Conservation (phyloP, 1,140 invertebrate species). For the Microplitis mediator region DNA sequence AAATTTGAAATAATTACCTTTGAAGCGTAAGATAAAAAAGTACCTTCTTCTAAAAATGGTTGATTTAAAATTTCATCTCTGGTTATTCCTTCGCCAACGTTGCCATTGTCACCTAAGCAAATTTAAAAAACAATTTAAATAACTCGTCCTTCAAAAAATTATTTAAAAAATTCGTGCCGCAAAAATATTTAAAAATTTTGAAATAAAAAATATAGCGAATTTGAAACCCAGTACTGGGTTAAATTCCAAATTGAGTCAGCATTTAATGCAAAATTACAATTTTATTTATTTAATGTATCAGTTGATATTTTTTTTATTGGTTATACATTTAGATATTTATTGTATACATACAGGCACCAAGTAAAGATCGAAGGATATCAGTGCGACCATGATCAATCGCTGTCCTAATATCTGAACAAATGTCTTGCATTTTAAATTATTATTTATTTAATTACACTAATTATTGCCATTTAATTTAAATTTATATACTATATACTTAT, state of each 20-base stretch:
- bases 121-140: too few relatives aligned
- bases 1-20: slow-evolving; percentile 57
- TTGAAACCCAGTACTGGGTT: too few relatives aligned
- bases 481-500: not conserved
- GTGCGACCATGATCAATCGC: slow-evolving; percentile 68
- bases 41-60: slow-evolving; percentile 65
- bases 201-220: too few relatives aligned
- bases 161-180: too few relatives aligned
- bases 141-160: too few relatives aligned
- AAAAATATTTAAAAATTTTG: too few relatives aligned
- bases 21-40: slow-evolving; percentile 68
- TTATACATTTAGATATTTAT: slow-evolving; percentile 4
- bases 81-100: slow-evolving; percentile 48
- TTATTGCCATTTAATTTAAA: slow-evolving; percentile 6
- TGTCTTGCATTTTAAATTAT: slow-evolving; percentile 54
- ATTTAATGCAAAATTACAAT: not conserved
- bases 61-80: slow-evolving; percentile 65
- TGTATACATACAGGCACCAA: slow-evolving; percentile 66
- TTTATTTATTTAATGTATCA: not conserved
- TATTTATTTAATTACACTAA: slow-evolving; percentile 1
- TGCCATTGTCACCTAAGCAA: slow-evolving; percentile 47
- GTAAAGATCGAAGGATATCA: slow-evolving; percentile 67
- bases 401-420: slow-evolving; percentile 63
- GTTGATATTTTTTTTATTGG: not conserved
- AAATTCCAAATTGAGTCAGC: too few relatives aligned